phyloP scores from a whole-genome alignment of 2,113 vertebrate species.

The Galemys pyrenaicus region DNA sequence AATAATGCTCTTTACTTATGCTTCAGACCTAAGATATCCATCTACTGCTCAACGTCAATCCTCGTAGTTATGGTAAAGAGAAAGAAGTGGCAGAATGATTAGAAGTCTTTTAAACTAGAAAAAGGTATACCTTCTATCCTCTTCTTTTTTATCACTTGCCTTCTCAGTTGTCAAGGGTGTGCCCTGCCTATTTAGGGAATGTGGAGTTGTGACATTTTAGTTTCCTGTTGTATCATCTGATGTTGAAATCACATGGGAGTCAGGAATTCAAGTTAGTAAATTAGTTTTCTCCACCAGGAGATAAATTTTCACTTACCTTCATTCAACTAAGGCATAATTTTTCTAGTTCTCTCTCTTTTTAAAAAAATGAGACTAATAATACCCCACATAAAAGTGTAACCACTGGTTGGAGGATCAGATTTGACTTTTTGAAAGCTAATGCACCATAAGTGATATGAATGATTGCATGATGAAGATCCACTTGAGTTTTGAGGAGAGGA shows the following conservation, averaged over 20 bases:
- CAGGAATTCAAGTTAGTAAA: not conserved
- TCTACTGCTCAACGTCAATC: conserved; percentile 11
- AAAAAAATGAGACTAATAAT: not conserved
- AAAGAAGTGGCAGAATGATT: not conserved
- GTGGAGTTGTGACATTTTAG: not conserved
- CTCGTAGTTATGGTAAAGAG: not conserved
- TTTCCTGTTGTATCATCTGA: not conserved
- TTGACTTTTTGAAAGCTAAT: conserved; percentile 27
- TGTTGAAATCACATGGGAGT: not conserved
- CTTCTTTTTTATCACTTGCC: not conserved
- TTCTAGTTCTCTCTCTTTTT: not conserved
- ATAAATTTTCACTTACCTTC: not conserved
- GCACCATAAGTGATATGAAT: not conserved
- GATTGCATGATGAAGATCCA: not conserved
- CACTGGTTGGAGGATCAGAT: not conserved
- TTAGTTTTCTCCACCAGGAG: not conserved
- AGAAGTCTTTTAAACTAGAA: not conserved
- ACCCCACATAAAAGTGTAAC: not conserved
- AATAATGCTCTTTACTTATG: conserved; percentile 43
- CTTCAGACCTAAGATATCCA: not conserved
- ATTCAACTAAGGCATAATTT: not conserved
- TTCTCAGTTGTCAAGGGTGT: not conserved
- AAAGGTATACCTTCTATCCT: not conserved
- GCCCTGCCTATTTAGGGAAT: not conserved
- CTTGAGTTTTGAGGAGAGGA: conserved; percentile 14